A percentile compares a stretch with the other conserved stretches of the same genome.
These are phyloP conservation scores for Austrofundulus limnaeus DNA, from an alignment of 2,113 vertebrate species.

Conservation along the genomic window DNA sequence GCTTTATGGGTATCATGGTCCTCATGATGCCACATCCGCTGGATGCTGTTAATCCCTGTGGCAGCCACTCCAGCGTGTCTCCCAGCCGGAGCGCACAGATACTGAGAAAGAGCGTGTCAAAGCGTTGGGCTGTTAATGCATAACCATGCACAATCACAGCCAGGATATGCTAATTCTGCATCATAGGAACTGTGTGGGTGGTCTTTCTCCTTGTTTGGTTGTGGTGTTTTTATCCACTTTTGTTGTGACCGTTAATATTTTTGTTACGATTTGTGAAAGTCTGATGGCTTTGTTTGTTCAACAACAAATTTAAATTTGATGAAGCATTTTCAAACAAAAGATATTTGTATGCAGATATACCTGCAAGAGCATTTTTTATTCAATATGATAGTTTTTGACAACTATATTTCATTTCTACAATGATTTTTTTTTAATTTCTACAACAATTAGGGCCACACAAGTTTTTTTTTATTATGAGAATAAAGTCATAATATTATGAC, in stretches of 20 bases:
- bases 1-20: conserved; percentile 63
- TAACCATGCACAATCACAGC: conserved; percentile 72
- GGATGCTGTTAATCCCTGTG: conserved; percentile 75
- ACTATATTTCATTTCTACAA: no score
- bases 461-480: no score
- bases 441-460: no score
- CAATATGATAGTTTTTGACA: no score
- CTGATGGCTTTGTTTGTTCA: neutral
- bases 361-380: no score
- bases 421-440: no score
- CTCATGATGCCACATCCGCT: conserved; percentile 36
- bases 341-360: no score
- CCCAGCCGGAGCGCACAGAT: conserved; percentile 48
- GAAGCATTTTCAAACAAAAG: no score
- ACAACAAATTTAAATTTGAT: no score
- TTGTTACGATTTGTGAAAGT: neutral
- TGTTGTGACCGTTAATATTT: conserved; percentile 5
- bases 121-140: conserved; percentile 72
- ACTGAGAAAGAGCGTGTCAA: conserved; percentile 69
- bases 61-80: conserved; percentile 76
- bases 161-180: conserved; percentile 64
- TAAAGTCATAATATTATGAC: no score
- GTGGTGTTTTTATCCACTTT: conserved; percentile 33
- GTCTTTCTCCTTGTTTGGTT: conserved; percentile 52
- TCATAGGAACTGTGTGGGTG: conserved; percentile 63